Conservation (phyloP, 2,797 vertebrate species). For the Pangasius djambal region DNA sequence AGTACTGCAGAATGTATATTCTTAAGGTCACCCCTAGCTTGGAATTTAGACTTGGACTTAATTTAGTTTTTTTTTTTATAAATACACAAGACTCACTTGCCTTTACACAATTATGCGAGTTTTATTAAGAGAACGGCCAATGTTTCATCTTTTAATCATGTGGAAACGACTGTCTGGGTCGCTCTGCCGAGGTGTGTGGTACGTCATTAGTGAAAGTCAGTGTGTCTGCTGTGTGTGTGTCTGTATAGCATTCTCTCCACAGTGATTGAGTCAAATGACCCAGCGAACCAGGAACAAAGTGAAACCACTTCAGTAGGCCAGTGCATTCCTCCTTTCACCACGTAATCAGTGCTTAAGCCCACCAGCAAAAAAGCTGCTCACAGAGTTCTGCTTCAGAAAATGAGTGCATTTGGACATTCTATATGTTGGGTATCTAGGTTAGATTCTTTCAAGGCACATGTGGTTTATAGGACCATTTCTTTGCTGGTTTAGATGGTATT, state of each 20-base stretch:
- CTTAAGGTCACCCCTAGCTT: neutral
- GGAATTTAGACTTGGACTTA: neutral
- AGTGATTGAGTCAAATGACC: constrained; percentile 58
- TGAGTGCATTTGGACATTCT: neutral
- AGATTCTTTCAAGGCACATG: neutral
- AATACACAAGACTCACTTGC: neutral
- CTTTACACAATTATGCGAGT: neutral
- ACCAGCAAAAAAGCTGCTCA: constrained; percentile 21
- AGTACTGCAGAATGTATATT: neutral
- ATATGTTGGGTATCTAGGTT: neutral
- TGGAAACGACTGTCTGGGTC: constrained; percentile 30
- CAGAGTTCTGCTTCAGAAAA: constrained; percentile 18
- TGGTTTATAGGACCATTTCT: constrained; percentile 10
- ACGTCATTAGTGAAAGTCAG: constrained; percentile 49
- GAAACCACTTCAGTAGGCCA: constrained; percentile 60
- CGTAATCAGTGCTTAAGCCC: constrained; percentile 56
- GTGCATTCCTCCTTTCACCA: constrained; percentile 50
- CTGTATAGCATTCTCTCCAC: constrained; percentile 42
- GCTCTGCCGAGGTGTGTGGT: constrained; percentile 43
- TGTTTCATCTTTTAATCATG: constrained; percentile 34
- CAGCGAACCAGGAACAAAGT: constrained; percentile 53
- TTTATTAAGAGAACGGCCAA: constrained; percentile 18
- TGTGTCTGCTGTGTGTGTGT: constrained; percentile 48
- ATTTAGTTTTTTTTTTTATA: constrained; percentile 1
- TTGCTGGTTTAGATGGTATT: constrained; percentile 22